Conservation (phyloP, 2,888 invertebrate species). For the Luperina nickerlii region DNA sequence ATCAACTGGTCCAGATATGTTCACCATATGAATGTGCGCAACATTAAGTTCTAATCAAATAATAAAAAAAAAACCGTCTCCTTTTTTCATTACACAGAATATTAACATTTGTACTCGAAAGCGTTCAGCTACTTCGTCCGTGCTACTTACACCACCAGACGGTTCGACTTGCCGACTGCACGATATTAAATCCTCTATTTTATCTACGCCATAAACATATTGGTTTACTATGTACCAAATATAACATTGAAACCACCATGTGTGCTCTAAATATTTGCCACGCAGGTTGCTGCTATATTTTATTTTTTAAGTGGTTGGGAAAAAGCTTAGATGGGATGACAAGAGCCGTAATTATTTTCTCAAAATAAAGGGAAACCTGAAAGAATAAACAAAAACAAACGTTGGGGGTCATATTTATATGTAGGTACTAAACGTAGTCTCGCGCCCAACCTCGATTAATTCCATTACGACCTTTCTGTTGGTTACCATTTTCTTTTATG, state of each 20-base stretch:
- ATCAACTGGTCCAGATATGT: background rate
- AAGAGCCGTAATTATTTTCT: slow-evolving; percentile 34
- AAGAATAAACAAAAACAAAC: slow-evolving; percentile 39
- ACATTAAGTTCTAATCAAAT: background rate
- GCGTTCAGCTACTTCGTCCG: slow-evolving; percentile 35
- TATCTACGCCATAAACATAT: slow-evolving; percentile 63
- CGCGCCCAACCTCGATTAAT: slow-evolving; percentile 52
- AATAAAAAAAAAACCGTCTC: background rate
- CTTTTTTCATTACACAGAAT: slow-evolving; percentile 29
- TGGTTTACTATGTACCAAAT: slow-evolving; percentile 55
- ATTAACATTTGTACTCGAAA: slow-evolving; percentile 45
- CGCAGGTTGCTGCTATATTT: slow-evolving; percentile 17
- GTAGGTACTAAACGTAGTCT: slow-evolving; percentile 34
- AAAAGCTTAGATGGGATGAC: background rate
- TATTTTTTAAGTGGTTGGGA: slow-evolving; percentile 33
- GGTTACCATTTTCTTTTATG: slow-evolving; percentile 65
- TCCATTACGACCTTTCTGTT: slow-evolving; percentile 60
- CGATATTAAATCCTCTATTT: slow-evolving; percentile 58
- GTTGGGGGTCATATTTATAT: slow-evolving; percentile 51
- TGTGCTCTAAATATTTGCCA: slow-evolving; percentile 47
- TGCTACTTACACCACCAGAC: slow-evolving; percentile 47
- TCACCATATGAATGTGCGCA: background rate
- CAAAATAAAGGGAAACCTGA: slow-evolving; percentile 18
- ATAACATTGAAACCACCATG: slow-evolving; percentile 46
- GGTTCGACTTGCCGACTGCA: slow-evolving; percentile 58